Evolutionary conservation across 2,888 invertebrate species (phyloP), one percentile per base, ranked within the genome.

Genomic region (Anticlea derivata): DNA sequence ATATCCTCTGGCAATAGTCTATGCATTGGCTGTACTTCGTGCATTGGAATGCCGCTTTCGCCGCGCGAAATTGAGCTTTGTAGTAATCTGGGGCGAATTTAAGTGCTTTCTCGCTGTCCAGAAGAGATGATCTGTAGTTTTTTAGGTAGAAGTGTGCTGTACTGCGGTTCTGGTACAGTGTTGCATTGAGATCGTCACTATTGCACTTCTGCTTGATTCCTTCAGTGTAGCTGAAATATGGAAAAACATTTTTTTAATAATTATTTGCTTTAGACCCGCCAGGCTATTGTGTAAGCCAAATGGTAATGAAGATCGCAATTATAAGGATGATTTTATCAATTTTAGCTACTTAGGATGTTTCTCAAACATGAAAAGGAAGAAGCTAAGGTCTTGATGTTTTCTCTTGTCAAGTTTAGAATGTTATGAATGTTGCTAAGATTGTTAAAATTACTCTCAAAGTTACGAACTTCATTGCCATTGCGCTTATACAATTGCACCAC

Each of bases 131-230:
- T 63, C 96, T 89, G 79, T 94, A 95, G 78, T 96, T 97, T 80
- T 96, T 94, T 22, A 99, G 78, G 74, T 95, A 94, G 76, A 92
- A 98, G 69, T 99, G 95, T 0, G 97, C 93, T 0, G 98, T 97
- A 1, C 98, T 96, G 55, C 99, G 92, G 76, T 99, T 99, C 68
- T 97, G 97, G 70, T 97, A 96, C 7, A 99, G 90, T 51, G 94
- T 94, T 5, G 98, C 95, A 73, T 96, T 94, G 1, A 98, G 80
- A 60, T 95, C 94, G 0, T 83, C 71, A 57, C 92, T 86, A 60
- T 95, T 91, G 78, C 96, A 96, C 67, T 94, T 94, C 1, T 93
- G 91, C 80, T 94, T 96, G 29, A 99, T 93, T 0, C 97, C 99
- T 83, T 98, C 97, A 0, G 97, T 96, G 75, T 98, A 98, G 45